Percentiles rank a stretch among this genome's conserved stretches.
These are phyloP conservation scores for Seriola rivoliana DNA, from an alignment of 2,113 vertebrate genomes.

Conservation along the genomic window DNA sequence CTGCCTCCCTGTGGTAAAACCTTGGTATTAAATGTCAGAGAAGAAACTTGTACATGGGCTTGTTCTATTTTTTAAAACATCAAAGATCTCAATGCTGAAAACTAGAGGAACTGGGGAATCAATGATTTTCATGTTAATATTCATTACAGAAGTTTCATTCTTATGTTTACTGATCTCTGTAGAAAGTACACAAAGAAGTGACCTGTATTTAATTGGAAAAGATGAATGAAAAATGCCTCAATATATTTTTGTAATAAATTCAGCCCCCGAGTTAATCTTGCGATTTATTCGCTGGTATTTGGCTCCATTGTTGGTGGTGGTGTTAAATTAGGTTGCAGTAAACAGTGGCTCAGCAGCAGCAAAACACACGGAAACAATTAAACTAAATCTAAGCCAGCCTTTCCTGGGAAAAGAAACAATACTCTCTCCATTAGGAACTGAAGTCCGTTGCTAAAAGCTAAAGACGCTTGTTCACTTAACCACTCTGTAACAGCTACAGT, in stretches of 20 bases:
- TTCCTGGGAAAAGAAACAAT: conserved; percentile 50
- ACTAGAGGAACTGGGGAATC: background rate
- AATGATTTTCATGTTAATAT: background rate
- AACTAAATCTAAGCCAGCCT: conserved; percentile 60
- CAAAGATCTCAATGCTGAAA: conserved; percentile 1
- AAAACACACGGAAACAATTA: conserved; percentile 69
- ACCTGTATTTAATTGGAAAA: conserved; percentile 1
- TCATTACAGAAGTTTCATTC: background rate
- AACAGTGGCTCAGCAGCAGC: conserved; percentile 64
- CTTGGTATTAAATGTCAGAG: background rate
- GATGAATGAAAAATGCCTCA: conserved; percentile 4
- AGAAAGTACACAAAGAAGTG: background rate
- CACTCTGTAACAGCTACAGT: conserved; percentile 10
- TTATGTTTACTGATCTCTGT: background rate
- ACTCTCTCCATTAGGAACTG: conserved; percentile 19
- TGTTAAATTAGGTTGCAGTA: conserved; percentile 58
- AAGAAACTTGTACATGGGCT: background rate
- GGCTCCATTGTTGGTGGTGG: conserved; percentile 37
- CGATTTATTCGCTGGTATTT: conserved; percentile 30
- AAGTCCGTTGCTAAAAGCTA: conserved; percentile 11
- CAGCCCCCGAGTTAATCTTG: conserved; percentile 23
- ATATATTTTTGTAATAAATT: background rate
- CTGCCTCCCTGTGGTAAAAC: conserved; percentile 76
- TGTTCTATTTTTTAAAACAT: background rate
- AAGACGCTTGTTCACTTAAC: conserved; percentile 14